Conservation (phyloP, 2,888 invertebrate species). For the Bombylius major region DNA sequence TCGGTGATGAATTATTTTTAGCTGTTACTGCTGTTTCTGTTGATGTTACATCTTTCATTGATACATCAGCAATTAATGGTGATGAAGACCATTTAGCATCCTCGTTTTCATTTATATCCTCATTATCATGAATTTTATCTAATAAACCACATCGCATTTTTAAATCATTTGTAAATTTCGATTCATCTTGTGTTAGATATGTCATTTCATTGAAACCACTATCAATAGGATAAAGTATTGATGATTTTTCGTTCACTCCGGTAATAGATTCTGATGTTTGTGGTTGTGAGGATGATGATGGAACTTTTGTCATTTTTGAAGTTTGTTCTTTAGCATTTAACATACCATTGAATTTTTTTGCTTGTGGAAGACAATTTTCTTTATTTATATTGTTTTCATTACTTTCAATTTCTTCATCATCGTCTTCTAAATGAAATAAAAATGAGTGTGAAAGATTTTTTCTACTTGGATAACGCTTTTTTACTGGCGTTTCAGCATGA, state of each 20-base stretch:
- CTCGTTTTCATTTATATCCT: not conserved
- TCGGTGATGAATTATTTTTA: not conserved
- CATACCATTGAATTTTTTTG: too few relatives aligned
- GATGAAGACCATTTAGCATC: not conserved
- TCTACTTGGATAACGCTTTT: slow-evolving; percentile 29
- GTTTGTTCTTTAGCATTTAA: too few relatives aligned
- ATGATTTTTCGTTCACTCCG: not conserved
- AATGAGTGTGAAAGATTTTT: slow-evolving; percentile 35
- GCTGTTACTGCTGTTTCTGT: not conserved
- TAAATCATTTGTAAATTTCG: slow-evolving; percentile 1
- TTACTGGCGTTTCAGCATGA: slow-evolving; percentile 27
- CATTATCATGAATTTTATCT: not conserved
- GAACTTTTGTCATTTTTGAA: too few relatives aligned
- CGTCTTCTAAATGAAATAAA: slow-evolving; percentile 20
- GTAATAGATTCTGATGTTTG: too few relatives aligned
- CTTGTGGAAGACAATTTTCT: not conserved
- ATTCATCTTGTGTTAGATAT: slow-evolving; percentile 1
- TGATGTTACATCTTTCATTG: not conserved
- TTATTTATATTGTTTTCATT: not conserved
- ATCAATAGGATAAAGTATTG: slow-evolving; percentile 26
- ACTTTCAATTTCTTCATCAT: not conserved
- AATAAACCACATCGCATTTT: not conserved
- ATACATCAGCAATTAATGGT: not conserved
- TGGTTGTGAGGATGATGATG: too few relatives aligned
- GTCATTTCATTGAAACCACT: slow-evolving; percentile 34